Evolutionary conservation across 1,140 invertebrate species (phyloP).

Genomic region (Anastatus disparis): DNA sequence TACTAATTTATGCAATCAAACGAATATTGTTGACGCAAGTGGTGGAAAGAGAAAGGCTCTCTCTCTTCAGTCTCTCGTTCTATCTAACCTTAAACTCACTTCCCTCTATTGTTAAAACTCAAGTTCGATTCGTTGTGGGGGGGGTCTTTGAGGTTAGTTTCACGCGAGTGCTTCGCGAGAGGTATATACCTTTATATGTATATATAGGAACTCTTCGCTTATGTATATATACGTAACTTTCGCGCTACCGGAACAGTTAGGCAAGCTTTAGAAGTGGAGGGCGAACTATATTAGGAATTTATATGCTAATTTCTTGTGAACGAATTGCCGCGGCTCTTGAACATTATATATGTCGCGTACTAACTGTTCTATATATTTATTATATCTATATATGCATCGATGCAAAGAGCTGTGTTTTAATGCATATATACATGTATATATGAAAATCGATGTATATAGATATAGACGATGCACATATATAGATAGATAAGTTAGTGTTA

Average conservation of each 20-base stretch:
- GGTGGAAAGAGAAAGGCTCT: no score
- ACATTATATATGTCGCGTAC: constrained; percentile 1
- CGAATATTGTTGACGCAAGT: constrained; percentile 35
- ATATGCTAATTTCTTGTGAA: constrained; percentile 41
- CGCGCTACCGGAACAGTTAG: constrained; percentile 8
- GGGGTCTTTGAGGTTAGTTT: constrained; percentile 29
- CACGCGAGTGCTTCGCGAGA: neutral
- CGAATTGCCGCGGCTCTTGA: constrained; percentile 25
- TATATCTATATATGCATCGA: neutral
- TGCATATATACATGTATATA: neutral
- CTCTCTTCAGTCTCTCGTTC: neutral
- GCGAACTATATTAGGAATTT: constrained; percentile 41
- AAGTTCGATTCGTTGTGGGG: constrained; percentile 30
- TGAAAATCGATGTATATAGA: neutral
- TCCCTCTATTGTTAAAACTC: constrained; percentile 7
- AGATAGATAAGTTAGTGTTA: constrained; percentile 3
- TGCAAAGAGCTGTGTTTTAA: neutral
- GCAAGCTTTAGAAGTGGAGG: constrained; percentile 13
- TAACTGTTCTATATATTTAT: constrained; percentile 1
- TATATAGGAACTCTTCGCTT: no score
- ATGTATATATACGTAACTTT: no score
- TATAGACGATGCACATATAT: neutral
- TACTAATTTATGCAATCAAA: constrained; percentile 41
- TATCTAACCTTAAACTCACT: no score
- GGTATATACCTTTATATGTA: no score